Evolutionary conservation across 2,797 vertebrate species (phyloP).

Genomic region (Pangasius macronema): DNA sequence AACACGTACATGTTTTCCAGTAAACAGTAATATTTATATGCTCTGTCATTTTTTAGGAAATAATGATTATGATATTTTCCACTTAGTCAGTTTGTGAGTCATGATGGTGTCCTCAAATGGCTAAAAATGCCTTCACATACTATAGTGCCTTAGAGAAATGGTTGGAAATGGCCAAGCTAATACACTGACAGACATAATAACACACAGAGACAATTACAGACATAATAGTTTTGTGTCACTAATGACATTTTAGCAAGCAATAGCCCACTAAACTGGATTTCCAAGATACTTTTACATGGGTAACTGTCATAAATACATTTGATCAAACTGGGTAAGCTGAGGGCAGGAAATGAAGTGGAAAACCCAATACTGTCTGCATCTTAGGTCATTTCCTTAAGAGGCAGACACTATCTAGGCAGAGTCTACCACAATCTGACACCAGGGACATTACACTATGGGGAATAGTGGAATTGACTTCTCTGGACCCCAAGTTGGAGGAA

Average conservation of each 20-base stretch:
- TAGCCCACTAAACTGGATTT: background rate
- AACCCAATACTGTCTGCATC: background rate
- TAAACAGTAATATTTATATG: conserved; percentile 21
- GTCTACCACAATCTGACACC: background rate
- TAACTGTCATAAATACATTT: background rate
- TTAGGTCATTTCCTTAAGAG: conserved; percentile 2
- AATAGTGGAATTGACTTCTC: background rate
- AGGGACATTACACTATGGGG: no score
- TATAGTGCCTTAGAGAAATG: background rate
- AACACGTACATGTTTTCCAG: background rate
- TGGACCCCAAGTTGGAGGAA: background rate
- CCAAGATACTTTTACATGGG: background rate
- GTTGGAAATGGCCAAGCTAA: background rate
- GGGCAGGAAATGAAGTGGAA: background rate
- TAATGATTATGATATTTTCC: conserved; percentile 19
- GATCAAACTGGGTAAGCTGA: background rate
- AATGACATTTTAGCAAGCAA: background rate
- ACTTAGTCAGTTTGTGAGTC: conserved; percentile 61
- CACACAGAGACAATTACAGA: background rate
- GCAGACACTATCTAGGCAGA: background rate
- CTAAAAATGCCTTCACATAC: conserved; percentile 55
- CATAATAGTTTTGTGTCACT: background rate
- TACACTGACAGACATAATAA: background rate
- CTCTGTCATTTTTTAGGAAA: conserved; percentile 12
- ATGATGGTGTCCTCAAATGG: conserved; percentile 64